These are phyloP conservation scores for Neomorphus geoffroyi DNA, from an alignment of 2,797 vertebrate genomes.

Conservation along the genomic window DNA sequence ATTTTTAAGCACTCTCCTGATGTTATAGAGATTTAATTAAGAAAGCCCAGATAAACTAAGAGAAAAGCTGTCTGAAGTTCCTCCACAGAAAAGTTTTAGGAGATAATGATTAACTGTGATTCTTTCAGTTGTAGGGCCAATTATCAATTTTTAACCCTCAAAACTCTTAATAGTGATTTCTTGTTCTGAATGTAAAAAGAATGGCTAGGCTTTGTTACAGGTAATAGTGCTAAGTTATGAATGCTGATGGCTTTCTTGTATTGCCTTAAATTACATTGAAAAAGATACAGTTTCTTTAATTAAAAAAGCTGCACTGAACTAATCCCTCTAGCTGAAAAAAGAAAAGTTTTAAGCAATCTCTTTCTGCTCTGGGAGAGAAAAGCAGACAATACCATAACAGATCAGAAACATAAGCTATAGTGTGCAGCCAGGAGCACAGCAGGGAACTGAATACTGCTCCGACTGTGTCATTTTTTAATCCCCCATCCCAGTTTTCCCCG, in stretches of 20 bases:
- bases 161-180: constrained; percentile 20
- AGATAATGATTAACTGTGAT: constrained; percentile 52
- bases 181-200: constrained; percentile 55
- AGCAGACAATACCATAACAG: constrained; percentile 94
- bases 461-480: constrained; percentile 94
- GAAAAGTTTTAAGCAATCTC: constrained; percentile 84
- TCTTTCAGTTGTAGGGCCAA: constrained; percentile 5
- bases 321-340: constrained; percentile 89
- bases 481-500: constrained; percentile 92
- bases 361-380: constrained; percentile 88
- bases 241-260: constrained; percentile 84
- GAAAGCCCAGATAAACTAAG: constrained; percentile 49
- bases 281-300: constrained; percentile 94
- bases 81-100: constrained; percentile 39
- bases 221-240: constrained; percentile 76
- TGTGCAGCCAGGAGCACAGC: constrained; percentile 88
- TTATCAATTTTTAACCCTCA: constrained; percentile 57
- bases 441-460: constrained; percentile 91
- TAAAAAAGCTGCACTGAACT: constrained; percentile 91
- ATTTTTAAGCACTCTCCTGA: constrained; percentile 32
- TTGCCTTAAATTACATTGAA: constrained; percentile 85
- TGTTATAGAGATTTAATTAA: constrained; percentile 68
- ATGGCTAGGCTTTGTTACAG: constrained; percentile 69
- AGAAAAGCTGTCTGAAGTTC: constrained; percentile 52
- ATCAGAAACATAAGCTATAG: constrained; percentile 94